A percentile compares a stretch with the other conserved stretches of the same genome.
These are phyloP conservation scores for Distichodus sexfasciatus DNA, from an alignment of 2,797 vertebrate species.

Conservation along the genomic window DNA sequence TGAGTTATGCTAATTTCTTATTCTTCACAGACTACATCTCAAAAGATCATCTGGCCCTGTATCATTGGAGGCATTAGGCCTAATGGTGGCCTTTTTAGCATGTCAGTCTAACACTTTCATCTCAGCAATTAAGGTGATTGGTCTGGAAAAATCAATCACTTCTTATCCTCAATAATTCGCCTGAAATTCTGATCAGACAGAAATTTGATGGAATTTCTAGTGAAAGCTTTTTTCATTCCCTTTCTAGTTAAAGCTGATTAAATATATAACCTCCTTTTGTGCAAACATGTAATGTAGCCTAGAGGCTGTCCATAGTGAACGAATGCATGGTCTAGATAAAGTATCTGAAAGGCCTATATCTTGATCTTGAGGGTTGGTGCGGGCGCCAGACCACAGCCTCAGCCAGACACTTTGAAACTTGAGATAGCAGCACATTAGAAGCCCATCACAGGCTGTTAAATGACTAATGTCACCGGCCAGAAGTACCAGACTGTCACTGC, in stretches of 20 bases:
- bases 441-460: conserved; percentile 35
- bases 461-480: conserved; percentile 24
- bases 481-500: conserved; percentile 22
- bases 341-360: not conserved
- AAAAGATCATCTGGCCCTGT: conserved; percentile 12
- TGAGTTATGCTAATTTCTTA: conserved; percentile 52
- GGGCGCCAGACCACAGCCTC: not conserved
- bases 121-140: not conserved
- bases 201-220: not conserved
- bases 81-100: not conserved
- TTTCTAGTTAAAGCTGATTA: not conserved
- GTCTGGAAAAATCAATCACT: not conserved
- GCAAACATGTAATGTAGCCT: not conserved
- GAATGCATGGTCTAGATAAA: not conserved
- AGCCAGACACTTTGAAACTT: conserved; percentile 2
- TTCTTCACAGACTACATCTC: conserved; percentile 28
- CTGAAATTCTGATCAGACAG: too few species aligned
- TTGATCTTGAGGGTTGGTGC: conserved; percentile 1
- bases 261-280: not conserved
- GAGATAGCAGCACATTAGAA: conserved; percentile 16
- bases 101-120: not conserved
- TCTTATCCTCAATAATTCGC: not conserved
- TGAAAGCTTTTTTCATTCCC: not conserved
- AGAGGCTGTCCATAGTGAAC: not conserved
- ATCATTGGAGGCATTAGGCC: conserved; percentile 12